Conservation (phyloP, 2,113 vertebrate genomes). For the Nibea coibor region DNA sequence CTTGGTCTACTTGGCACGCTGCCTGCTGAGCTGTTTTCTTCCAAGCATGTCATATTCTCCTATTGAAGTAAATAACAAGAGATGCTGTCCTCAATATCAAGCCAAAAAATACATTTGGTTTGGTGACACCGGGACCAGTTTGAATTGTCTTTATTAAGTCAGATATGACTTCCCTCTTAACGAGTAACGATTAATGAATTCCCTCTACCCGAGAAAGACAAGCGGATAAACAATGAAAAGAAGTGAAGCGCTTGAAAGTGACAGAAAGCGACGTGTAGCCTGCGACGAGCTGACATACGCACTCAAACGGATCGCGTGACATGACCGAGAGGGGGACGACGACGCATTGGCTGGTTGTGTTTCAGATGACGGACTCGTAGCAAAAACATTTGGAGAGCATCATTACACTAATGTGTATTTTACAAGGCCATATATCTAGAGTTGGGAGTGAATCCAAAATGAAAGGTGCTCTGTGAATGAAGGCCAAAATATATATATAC, state of each 20-base stretch:
- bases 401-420: constrained; percentile 42
- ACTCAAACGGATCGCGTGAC: not conserved
- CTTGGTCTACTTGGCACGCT: constrained; percentile 47
- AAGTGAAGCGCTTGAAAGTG: constrained; percentile 16
- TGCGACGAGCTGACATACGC: constrained; percentile 8
- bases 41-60: constrained; percentile 18
- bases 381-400: constrained; percentile 48
- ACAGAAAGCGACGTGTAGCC: constrained; percentile 26
- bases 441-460: constrained; percentile 53
- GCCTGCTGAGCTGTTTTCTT: constrained; percentile 36
- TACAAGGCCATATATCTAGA: constrained; percentile 58
- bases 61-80: constrained; percentile 16
- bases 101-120: constrained; percentile 12
- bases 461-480: constrained; percentile 49
- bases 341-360: constrained; percentile 39
- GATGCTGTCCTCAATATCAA: constrained; percentile 15
- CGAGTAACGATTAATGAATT: constrained; percentile 10
- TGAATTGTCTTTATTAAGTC: constrained; percentile 30
- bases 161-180: constrained; percentile 11
- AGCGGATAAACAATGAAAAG: constrained; percentile 18
- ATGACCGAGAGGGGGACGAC: not conserved
- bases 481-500: constrained; percentile 35
- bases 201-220: constrained; percentile 27
- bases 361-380: constrained; percentile 18
- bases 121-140: constrained; percentile 9